A percentile compares a stretch with the other conserved stretches of the same genome.
Conservation (phyloP, 2,113 vertebrate species). For the Grammomys dolichurus region DNA sequence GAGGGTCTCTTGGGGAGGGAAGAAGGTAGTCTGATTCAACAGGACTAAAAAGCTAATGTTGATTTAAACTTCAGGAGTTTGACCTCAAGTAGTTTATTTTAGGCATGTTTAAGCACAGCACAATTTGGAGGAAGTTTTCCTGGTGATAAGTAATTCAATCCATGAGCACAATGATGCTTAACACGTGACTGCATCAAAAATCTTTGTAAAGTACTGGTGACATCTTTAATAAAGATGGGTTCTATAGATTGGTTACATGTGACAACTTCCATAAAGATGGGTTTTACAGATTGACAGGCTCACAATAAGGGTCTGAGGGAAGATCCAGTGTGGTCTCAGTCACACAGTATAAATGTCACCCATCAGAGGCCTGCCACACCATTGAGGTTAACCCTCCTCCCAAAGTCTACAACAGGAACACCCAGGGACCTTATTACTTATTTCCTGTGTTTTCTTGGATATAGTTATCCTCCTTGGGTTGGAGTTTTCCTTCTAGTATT, state of each 20-base stretch:
- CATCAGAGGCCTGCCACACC: too few relatives aligned
- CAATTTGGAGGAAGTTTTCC: not conserved
- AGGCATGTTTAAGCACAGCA: not conserved
- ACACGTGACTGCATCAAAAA: not conserved
- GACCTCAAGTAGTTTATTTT: not conserved
- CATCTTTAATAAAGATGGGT: not conserved
- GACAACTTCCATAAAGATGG: not conserved
- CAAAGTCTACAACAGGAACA: too few relatives aligned
- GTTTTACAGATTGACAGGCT: not conserved
- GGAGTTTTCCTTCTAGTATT: too few relatives aligned
- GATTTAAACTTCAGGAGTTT: not conserved
- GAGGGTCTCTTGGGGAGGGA: not conserved
- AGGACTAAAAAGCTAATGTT: not conserved
- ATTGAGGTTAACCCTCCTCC: too few relatives aligned
- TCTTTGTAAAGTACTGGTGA: not conserved
- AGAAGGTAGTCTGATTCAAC: not conserved
- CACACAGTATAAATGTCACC: not conserved
- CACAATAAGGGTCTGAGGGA: not conserved
- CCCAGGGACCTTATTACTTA: too few relatives aligned
- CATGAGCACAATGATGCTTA: not conserved
- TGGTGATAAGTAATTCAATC: not conserved
- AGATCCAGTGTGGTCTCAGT: not conserved
- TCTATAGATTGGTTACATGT: not conserved
- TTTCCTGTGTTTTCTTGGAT: too few relatives aligned
- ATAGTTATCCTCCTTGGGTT: too few relatives aligned